Conservation (phyloP, 2,113 vertebrate genomes). For the Alouatta palliata region DNA sequence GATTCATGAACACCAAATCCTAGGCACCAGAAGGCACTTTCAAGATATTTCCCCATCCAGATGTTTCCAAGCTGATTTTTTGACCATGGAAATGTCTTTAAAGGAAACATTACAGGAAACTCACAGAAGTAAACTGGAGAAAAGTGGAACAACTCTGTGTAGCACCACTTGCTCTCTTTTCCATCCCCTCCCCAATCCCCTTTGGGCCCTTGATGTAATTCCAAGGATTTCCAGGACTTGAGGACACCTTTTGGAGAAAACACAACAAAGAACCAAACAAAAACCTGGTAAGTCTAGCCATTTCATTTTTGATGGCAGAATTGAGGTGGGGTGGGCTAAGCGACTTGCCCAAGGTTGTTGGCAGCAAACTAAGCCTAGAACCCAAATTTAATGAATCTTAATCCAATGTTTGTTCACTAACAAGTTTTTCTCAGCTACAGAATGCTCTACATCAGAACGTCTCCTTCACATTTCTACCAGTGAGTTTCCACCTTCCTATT, state of each 20-base stretch:
- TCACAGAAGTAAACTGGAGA: not conserved
- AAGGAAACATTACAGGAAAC: not conserved
- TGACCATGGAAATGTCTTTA: not conserved
- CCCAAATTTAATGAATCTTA: not conserved
- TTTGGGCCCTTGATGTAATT: not conserved
- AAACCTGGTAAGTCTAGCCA: not conserved
- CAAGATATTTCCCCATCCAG: not conserved
- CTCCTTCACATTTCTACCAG: not conserved
- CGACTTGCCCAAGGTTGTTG: not conserved
- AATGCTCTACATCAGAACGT: not conserved
- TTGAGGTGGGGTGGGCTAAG: not conserved
- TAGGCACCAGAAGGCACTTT: not conserved
- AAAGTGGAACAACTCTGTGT: not conserved
- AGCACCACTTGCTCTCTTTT: not conserved
- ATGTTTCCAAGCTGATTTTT: constrained; percentile 1
- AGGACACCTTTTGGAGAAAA: not conserved
- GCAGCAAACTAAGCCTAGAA: not conserved
- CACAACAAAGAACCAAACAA: not conserved
- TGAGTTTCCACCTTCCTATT: not conserved
- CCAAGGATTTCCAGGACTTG: not conserved
- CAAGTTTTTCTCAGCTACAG: not conserved
- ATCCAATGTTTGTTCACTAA: not conserved
- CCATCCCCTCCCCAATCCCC: not conserved
- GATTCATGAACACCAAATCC: not conserved
- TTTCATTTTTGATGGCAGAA: not conserved